These are phyloP conservation scores for Spheniscus mendiculus DNA, from an alignment of 2,113 vertebrate species.

Conservation along the genomic window DNA sequence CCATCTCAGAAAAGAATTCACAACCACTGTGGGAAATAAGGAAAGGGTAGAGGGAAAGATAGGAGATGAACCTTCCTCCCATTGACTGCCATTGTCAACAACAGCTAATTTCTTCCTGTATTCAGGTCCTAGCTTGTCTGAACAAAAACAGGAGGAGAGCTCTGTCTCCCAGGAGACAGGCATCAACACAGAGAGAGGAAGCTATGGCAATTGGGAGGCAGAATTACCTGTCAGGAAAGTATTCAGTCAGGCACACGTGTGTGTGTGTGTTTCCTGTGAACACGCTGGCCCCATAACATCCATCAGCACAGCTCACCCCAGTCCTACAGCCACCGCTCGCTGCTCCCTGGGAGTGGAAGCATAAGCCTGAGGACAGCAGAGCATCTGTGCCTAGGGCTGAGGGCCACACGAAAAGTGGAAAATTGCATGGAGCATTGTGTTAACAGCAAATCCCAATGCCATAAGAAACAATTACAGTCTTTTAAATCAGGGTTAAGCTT, in stretches of 20 bases:
- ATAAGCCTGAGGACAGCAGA: neutral
- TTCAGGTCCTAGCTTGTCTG: neutral
- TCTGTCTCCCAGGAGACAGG: neutral
- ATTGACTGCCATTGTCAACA: neutral
- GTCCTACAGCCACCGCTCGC: fast-evolving
- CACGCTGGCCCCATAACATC: neutral
- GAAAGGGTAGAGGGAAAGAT: neutral
- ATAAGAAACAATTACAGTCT: neutral
- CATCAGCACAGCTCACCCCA: neutral
- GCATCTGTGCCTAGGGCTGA: neutral
- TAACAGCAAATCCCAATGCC: neutral
- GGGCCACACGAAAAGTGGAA: neutral
- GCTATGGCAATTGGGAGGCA: neutral
- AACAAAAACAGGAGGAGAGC: neutral
- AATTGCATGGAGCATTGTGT: neutral
- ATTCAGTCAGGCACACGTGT: neutral
- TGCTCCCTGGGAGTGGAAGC: neutral
- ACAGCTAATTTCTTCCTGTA: neutral
- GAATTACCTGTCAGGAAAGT: neutral
- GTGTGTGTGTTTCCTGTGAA: neutral
- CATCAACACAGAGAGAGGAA: neutral
- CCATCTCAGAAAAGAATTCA: neutral
- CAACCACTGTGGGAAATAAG: neutral
- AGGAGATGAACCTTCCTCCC: neutral
- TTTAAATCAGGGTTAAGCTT: neutral